A percentile compares a stretch with the other conserved stretches of the same genome.
Conservation (phyloP, 2,797 vertebrate species). For the Carapus acus region DNA sequence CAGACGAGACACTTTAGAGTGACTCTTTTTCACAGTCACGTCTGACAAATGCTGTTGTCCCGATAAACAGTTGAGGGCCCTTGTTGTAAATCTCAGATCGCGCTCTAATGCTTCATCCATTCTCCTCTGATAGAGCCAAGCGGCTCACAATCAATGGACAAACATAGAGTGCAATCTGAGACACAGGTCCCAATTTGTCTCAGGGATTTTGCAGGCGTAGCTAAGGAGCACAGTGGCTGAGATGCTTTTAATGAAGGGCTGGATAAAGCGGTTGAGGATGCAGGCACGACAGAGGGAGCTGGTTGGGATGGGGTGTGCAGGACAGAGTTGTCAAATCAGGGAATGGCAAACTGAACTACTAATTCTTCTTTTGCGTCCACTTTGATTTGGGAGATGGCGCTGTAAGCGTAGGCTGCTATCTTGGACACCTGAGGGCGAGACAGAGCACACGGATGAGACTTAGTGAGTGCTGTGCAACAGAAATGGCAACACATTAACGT, state of each 20-base stretch:
- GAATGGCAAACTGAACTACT: slow-evolving; percentile 97
- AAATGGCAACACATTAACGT: not conserved
- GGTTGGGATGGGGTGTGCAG: slow-evolving; percentile 42
- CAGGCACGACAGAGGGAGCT: slow-evolving; percentile 49
- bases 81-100: slow-evolving; percentile 28
- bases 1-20: slow-evolving; percentile 20
- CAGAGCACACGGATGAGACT: not conserved
- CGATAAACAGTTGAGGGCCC: slow-evolving; percentile 18
- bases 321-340: slow-evolving; percentile 67
- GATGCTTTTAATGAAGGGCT: slow-evolving; percentile 49
- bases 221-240: slow-evolving; percentile 48
- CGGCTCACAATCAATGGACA: slow-evolving; percentile 4
- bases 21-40: slow-evolving; percentile 25
- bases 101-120: slow-evolving; percentile 12
- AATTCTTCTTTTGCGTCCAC: slow-evolving; percentile 96
- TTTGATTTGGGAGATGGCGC: slow-evolving; percentile 95
- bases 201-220: slow-evolving; percentile 41
- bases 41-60: slow-evolving; percentile 27
- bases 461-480: not conserved
- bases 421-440: slow-evolving; percentile 81
- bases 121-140: slow-evolving; percentile 5
- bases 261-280: slow-evolving; percentile 47
- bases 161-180: slow-evolving; percentile 25
- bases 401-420: slow-evolving; percentile 94
- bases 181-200: slow-evolving; percentile 24